These are phyloP conservation scores for Apodemia hepburni DNA, from an alignment of 2,888 invertebrate genomes.

Conservation along the genomic window DNA sequence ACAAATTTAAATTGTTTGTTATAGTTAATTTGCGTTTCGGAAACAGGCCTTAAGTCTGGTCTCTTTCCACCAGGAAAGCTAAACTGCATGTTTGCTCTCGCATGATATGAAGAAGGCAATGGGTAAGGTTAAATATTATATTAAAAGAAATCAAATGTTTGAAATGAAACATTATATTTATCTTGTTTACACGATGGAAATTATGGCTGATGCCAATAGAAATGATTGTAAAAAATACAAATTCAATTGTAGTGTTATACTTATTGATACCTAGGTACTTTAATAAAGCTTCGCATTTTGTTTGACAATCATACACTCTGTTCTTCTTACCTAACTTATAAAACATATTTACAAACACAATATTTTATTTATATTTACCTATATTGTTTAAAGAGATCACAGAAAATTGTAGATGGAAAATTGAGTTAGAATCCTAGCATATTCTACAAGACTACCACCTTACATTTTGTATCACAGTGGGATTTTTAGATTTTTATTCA, in stretches of 20 bases:
- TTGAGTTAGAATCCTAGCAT: constrained; percentile 73
- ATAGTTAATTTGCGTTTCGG: too few species aligned
- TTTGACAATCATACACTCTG: constrained; percentile 78
- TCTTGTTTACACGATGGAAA: constrained; percentile 68
- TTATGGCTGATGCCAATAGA: constrained; percentile 57
- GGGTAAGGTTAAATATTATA: background rate
- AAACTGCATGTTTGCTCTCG: too few species aligned
- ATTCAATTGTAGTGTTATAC: constrained; percentile 64
- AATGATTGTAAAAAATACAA: constrained; percentile 78
- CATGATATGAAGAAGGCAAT: too few species aligned
- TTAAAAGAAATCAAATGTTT: constrained; percentile 34
- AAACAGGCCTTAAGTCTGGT: too few species aligned
- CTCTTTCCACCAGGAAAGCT: too few species aligned
- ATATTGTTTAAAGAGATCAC: constrained; percentile 80
- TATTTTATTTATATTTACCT: constrained; percentile 67
- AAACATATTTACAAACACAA: constrained; percentile 69
- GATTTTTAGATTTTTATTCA: constrained; percentile 58
- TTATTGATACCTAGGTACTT: constrained; percentile 76
- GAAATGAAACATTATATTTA: constrained; percentile 54
- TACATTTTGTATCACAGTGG: constrained; percentile 72
- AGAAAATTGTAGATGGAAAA: constrained; percentile 81
- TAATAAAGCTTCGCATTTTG: constrained; percentile 78
- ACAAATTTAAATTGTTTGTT: too few species aligned
- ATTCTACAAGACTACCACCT: constrained; percentile 72
- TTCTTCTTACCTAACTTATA: constrained; percentile 55